These are phyloP conservation scores for Rotaria socialis DNA, from an alignment of 2,888 invertebrate species.

Conservation along the genomic window DNA sequence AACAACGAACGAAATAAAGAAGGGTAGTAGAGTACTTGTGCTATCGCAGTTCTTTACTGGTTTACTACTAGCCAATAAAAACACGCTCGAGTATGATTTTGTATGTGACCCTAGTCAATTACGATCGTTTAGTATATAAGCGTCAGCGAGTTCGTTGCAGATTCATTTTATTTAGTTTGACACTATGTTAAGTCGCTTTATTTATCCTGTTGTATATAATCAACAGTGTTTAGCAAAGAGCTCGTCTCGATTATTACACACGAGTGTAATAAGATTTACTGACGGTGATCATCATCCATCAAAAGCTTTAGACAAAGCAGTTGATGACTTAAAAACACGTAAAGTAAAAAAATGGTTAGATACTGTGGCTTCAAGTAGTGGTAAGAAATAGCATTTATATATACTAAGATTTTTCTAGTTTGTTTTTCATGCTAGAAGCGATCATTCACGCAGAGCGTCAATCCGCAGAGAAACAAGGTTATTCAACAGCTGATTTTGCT, in stretches of 20 bases:
- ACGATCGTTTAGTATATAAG: too few relatives aligned
- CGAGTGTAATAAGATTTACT: background rate
- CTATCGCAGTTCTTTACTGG: background rate
- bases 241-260: background rate
- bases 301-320: background rate
- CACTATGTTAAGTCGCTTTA: background rate
- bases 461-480: background rate
- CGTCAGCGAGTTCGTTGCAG: background rate
- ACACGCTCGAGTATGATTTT: too few relatives aligned
- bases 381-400: background rate
- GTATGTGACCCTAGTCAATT: too few relatives aligned
- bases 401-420: too few relatives aligned
- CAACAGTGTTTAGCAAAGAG: background rate
- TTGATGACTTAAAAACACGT: background rate
- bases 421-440: background rate
- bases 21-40: background rate
- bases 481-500: background rate
- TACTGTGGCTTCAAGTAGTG: background rate
- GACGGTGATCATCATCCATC: background rate
- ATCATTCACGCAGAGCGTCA: background rate
- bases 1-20: background rate
- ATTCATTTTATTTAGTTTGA: background rate
- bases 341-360: background rate
- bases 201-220: background rate
- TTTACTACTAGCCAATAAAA: background rate